phyloP scores from a whole-genome alignment of 2,797 vertebrate species.

The Anniella stebbinsi region DNA sequence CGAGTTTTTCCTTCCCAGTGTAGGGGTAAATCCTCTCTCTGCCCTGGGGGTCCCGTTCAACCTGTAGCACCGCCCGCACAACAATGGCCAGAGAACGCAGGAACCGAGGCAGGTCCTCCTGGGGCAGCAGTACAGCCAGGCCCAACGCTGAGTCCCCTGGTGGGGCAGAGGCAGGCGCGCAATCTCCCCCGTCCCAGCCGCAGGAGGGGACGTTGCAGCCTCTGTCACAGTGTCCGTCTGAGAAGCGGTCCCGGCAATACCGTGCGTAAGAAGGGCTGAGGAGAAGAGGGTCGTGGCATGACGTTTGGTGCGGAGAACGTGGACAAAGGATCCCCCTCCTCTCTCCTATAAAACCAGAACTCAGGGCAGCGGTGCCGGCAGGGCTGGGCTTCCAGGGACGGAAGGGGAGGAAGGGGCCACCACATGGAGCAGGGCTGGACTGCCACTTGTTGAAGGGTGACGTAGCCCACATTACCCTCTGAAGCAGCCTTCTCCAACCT shows the following conservation, averaged over 20 bases:
- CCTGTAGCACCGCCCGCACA: conserved; percentile 77
- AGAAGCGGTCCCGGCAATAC: conserved; percentile 88
- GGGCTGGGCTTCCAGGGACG: neutral
- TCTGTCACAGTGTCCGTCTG: conserved; percentile 86
- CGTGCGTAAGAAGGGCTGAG: conserved; percentile 83
- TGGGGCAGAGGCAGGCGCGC: conserved; percentile 68
- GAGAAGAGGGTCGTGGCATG: neutral
- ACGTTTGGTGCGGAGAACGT: neutral
- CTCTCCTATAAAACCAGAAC: too few species aligned
- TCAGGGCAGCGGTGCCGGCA: neutral
- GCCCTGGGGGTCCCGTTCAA: conserved; percentile 57
- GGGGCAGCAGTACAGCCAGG: conserved; percentile 76
- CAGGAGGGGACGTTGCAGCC: conserved; percentile 86
- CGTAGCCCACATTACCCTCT: too few species aligned
- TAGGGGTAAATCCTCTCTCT: conserved; percentile 73
- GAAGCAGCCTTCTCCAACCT: too few species aligned
- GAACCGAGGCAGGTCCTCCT: conserved; percentile 78
- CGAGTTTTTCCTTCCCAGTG: conserved; percentile 49
- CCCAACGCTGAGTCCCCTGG: conserved; percentile 83
- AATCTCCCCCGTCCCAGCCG: conserved; percentile 92
- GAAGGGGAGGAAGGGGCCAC: neutral
- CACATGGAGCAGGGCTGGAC: neutral
- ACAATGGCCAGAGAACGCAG: conserved; percentile 84
- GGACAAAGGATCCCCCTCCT: neutral
- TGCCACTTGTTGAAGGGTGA: too few species aligned